Evolutionary conservation across 2,888 invertebrate species (phyloP), one percentile per base, ranked within the genome.

Genomic region (Polylopha cassiicola): DNA sequence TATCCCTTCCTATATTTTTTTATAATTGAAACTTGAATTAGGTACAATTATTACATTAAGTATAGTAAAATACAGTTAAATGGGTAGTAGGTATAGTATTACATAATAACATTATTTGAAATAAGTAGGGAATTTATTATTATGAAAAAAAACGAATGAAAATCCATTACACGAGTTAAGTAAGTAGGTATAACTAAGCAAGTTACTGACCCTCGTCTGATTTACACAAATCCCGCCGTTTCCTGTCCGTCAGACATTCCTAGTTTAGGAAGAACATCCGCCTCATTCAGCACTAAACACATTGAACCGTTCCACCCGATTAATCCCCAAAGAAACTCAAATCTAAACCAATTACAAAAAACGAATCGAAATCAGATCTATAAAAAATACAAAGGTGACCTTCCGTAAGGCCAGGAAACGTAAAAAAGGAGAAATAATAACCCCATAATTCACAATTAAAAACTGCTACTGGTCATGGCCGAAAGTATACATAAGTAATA

Each of bases 401-500:
- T 80, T 80, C 76, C 69, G 67, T 73, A 62, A 68, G 61, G 70
- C 62, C 73, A 71, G 75, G 77, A 78, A 76, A 71, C 61, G 65
- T 56, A 65, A 69, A 69, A 72, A 72, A 68, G 57, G 49, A 46
- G 57, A 57, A 56, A 65, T 58, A 50, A 53, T 65, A 67, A 73
- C 68, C 70, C 69, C 84, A 84, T 85, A 84, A 74, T 77, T 85
- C 82, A 85, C 84, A 85, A 85, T 85, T 82, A 84, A 77, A 80
- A 72, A 55, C 75, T 61, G 85, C 84, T 85, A 85, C 84, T 77
- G 84, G 84, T 79, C 79, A 85, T 79, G 81, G 66, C 73, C 75
- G 68, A 81, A 76, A 74, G 75, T 73, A 73, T 75, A 82, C 71
- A 81, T 81, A n/a, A n/a, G n/a, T n/a, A 76, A 84, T 84, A 84